Conservation (phyloP, 2,113 vertebrate genomes). For the Delphinapterus leucas region DNA sequence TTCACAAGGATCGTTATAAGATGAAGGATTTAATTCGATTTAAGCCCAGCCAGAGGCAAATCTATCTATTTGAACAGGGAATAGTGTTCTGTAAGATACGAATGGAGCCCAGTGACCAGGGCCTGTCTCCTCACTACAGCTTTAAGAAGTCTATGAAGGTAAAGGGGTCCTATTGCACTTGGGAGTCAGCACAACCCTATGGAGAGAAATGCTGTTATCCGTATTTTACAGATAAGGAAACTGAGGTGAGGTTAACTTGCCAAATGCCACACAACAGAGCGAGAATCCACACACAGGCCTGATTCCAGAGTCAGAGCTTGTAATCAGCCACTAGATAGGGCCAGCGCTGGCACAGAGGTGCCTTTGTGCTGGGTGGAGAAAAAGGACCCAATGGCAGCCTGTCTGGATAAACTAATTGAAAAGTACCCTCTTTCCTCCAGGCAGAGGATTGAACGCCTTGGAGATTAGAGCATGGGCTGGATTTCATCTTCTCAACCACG, state of each 20-base stretch:
- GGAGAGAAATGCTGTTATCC: not conserved
- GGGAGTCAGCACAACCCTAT: too few species aligned
- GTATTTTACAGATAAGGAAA: not conserved
- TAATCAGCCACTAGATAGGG: not conserved
- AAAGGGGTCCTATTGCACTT: not conserved
- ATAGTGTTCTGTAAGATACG: conserved; percentile 95
- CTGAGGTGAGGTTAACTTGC: not conserved
- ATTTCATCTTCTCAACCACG: not conserved
- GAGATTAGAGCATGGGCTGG: not conserved
- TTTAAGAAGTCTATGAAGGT: conserved; percentile 97
- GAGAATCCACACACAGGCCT: not conserved
- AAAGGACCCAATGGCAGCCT: not conserved
- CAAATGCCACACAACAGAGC: not conserved
- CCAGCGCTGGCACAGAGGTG: not conserved
- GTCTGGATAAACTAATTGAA: not conserved
- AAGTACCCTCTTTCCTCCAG: not conserved
- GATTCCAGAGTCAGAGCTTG: not conserved
- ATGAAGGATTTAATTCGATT: conserved; percentile 96
- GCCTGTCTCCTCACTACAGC: conserved; percentile 92
- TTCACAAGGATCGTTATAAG: conserved; percentile 95
- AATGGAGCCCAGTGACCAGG: conserved; percentile 88
- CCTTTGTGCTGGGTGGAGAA: not conserved
- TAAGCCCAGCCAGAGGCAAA: conserved; percentile 96
- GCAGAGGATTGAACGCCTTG: not conserved
- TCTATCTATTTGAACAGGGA: conserved; percentile 94